Evolutionary conservation across 2,797 vertebrate genomes (phyloP).

Genomic region (Sebastiscus tertius): DNA sequence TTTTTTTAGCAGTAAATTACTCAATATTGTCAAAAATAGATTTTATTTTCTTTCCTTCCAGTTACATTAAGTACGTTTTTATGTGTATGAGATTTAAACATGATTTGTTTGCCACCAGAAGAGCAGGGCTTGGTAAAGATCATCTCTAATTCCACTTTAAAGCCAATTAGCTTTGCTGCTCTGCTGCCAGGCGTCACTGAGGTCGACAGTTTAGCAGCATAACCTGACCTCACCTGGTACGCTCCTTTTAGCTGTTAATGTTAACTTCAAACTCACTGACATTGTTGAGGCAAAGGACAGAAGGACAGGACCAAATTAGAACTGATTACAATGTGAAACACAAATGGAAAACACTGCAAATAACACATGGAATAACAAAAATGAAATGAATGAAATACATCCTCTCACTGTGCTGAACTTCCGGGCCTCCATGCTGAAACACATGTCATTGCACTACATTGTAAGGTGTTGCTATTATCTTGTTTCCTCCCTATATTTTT

Average conservation of each 20-base stretch:
- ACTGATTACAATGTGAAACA: not conserved
- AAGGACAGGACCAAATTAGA: not conserved
- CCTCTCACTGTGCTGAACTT: not conserved
- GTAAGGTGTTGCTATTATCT: not conserved
- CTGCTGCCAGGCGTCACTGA: not conserved
- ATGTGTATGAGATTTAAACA: not conserved
- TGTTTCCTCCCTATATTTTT: not conserved
- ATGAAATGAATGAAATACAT: not conserved
- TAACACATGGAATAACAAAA: not conserved
- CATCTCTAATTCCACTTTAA: constrained; percentile 49
- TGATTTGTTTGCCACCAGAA: constrained; percentile 5
- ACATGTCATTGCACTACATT: not conserved
- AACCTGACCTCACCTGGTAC: not conserved
- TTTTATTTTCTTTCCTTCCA: not conserved
- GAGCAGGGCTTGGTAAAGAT: constrained; percentile 39
- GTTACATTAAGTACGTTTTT: not conserved
- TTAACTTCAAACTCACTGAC: not conserved
- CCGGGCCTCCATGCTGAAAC: not conserved
- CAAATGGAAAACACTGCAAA: not conserved
- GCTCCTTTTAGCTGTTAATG: not conserved
- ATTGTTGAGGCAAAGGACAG: not conserved
- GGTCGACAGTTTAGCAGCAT: not conserved
- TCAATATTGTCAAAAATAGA: not conserved
- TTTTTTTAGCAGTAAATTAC: no score
- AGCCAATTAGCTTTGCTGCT: constrained; percentile 57